These are phyloP conservation scores for Caranx ignobilis DNA, from an alignment of 2,113 vertebrate species.

Conservation along the genomic window DNA sequence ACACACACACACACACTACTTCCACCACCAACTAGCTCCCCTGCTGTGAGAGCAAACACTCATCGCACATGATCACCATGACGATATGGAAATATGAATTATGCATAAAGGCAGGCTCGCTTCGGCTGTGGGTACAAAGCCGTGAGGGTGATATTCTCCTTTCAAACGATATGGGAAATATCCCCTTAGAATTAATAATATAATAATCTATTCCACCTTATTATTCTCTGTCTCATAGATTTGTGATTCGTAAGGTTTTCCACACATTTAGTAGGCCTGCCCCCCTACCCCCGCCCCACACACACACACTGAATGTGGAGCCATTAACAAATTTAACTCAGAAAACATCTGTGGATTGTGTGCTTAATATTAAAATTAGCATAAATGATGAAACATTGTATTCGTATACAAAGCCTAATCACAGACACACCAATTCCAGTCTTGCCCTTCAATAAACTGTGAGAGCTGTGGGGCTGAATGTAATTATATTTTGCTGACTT, in stretches of 20 bases:
- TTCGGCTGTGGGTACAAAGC: conserved; percentile 77
- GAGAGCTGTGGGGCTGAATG: conserved; percentile 31
- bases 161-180: conserved; percentile 74
- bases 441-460: conserved; percentile 40
- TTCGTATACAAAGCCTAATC: conserved; percentile 42
- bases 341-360: conserved; percentile 28
- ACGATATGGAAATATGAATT: conserved; percentile 83
- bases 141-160: conserved; percentile 73
- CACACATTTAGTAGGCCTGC: background rate
- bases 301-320: background rate
- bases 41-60: conserved; percentile 80
- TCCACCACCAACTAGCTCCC: conserved; percentile 61
- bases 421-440: conserved; percentile 35
- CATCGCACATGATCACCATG: conserved; percentile 80
- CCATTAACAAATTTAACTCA: conserved; percentile 37
- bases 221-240: conserved; percentile 47
- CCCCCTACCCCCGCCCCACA: background rate
- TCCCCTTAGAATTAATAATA: conserved; percentile 78
- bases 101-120: conserved; percentile 76
- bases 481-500: conserved; percentile 68
- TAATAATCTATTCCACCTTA: conserved; percentile 67
- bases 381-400: conserved; percentile 46
- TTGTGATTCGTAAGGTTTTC: conserved; percentile 47
- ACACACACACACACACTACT: conserved; percentile 12
- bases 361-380: conserved; percentile 27